Base-by-base conservation (phyloP, 1,140 invertebrate genomes). In the Pachypeltis micranthus region DNA sequence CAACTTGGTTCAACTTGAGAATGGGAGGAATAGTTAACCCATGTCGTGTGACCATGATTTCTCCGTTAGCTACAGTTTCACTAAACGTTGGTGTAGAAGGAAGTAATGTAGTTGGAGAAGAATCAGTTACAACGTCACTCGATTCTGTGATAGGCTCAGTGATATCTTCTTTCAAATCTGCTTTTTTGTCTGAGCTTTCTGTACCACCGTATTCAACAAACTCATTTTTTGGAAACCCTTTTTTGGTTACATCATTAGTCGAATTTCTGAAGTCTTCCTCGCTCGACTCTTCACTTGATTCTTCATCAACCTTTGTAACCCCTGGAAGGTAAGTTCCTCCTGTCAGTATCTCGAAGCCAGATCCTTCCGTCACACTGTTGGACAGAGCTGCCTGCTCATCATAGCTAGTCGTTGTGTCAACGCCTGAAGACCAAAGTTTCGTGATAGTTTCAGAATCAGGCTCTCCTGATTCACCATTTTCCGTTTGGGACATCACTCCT, bases 1-100 rank as follows among this genome's bases (percentile, higher is more conserved):
- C 44, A n/a, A 62, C 28, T n/a, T 56, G 44, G 27, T 62, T 62
- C 47, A 62, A 21, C 14, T 62, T 54, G 24, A 62, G 16, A 12
- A 62, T 44, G 12, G 61, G 60, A 56, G 60, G 60, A 3, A 34
- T 34, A 19, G 59, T 34, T n/a, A 34, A 19, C 3, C 28, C 25
- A 19, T 51, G 47, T 21, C 47, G 7, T 4, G 47, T 51, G 3
- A 51, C 47, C 47, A 24, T 25, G 14, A n/a, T 16, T 10, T 55
- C 19, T 55, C 55, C 34, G 26, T 21, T n/a, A n/a, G 24, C 24
- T 26, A 26, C 44, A 10, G 21, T 21, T 39, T 39, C 14, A 59
- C 29, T 64, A n/a, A n/a, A n/a, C n/a, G n/a, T n/a, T n/a, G n/a
- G n/a, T n/a, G n/a, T n/a, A n/a, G n/a, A n/a, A n/a, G n/a, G n/a